Percentiles rank a stretch among this genome's conserved stretches.
Evolutionary conservation across 92 coral and sea anemone species (phyloP).

Genomic region (Palythoa caribaeorum): DNA sequence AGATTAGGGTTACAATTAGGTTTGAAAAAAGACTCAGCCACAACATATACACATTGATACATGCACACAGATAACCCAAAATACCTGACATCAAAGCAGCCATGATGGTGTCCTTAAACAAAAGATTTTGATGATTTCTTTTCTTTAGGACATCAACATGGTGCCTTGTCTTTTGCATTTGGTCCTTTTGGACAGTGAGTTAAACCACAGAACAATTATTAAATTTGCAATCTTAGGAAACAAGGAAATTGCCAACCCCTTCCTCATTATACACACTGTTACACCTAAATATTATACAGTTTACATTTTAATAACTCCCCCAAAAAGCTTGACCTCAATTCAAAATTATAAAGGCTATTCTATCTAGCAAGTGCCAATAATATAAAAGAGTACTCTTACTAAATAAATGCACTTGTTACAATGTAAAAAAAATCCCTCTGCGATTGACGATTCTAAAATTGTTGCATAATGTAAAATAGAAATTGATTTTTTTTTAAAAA

Average conservation of each 20-base stretch:
- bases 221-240: neutral
- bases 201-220: neutral
- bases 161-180: constrained; percentile 1
- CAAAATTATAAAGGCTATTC: neutral
- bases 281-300: neutral
- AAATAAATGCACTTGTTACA: neutral
- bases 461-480: neutral
- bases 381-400: neutral
- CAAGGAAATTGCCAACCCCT: neutral
- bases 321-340: neutral
- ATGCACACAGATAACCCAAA: neutral
- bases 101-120: neutral
- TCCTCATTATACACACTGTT: neutral
- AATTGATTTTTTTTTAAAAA: too few relatives aligned
- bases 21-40: neutral
- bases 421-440: neutral
- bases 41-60: neutral
- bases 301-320: neutral
- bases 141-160: neutral
- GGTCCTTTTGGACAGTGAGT: constrained; percentile 2
- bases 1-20: too few relatives aligned
- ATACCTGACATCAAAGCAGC: neutral
- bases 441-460: neutral
- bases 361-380: neutral
- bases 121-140: neutral